Conservation (phyloP, 2,113 vertebrate species). For the Amphilophus citrinellus region DNA sequence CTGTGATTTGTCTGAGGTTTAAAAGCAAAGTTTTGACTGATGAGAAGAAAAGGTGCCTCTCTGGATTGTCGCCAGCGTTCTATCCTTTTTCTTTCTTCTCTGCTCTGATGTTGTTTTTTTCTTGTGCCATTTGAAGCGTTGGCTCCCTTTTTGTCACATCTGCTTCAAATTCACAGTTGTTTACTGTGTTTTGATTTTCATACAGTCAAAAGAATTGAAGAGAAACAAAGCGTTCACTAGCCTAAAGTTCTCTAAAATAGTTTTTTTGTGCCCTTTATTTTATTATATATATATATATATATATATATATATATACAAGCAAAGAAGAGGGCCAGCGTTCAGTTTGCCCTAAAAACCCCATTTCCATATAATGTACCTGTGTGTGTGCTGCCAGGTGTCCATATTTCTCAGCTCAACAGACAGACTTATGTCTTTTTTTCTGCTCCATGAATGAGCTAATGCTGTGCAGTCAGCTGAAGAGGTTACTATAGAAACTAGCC, state of each 20-base stretch:
- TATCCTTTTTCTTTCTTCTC: neutral
- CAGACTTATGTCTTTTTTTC: constrained; percentile 64
- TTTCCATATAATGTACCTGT: constrained; percentile 34
- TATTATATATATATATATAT: neutral
- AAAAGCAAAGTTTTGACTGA: constrained; percentile 64
- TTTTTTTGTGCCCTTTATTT: neutral
- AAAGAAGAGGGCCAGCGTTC: neutral
- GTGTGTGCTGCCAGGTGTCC: constrained; percentile 56
- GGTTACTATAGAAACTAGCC: constrained; percentile 82
- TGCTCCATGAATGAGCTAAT: constrained; percentile 72
- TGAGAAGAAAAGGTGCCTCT: constrained; percentile 51
- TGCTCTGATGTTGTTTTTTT: constrained; percentile 32
- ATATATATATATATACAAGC: neutral
- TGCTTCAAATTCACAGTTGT: constrained; percentile 17
- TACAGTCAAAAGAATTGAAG: neutral
- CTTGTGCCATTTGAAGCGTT: constrained; percentile 21
- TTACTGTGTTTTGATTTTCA: constrained; percentile 20
- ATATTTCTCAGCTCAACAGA: constrained; percentile 64
- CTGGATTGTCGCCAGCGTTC: constrained; percentile 4
- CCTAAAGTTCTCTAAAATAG: neutral
- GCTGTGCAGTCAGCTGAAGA: constrained; percentile 68
- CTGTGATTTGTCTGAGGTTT: constrained; percentile 50
- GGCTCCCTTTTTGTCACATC: constrained; percentile 4
- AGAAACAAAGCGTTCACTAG: neutral
- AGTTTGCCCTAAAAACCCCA: neutral